Conservation (phyloP, 2,113 vertebrate genomes). For the Crotalus horridus region DNA sequence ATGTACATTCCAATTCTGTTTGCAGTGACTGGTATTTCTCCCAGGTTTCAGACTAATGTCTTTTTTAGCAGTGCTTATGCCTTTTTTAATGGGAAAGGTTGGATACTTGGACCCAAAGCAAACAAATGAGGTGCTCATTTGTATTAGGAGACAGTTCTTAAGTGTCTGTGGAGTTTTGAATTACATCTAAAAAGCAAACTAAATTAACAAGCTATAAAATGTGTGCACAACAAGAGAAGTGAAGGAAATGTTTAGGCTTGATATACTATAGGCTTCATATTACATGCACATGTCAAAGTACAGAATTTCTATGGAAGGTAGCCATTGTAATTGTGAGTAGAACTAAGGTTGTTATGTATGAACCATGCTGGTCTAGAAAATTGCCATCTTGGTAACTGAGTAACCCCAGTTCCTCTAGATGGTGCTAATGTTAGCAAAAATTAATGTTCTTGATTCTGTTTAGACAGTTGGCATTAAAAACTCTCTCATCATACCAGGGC, state of each 20-base stretch:
- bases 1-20: not conserved
- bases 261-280: not conserved
- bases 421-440: conserved; percentile 1
- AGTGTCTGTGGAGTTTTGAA: not conserved
- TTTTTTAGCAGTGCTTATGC: not conserved
- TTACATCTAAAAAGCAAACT: not conserved
- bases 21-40: not conserved
- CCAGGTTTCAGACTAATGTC: not conserved
- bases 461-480: not conserved
- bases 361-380: not conserved
- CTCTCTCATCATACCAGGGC: rapidly evolving
- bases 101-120: not conserved
- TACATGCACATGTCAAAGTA: not conserved
- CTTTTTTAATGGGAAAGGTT: not conserved
- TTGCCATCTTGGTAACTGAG: not conserved
- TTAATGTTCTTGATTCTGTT: not conserved
- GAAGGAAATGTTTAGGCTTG: not conserved
- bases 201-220: not conserved
- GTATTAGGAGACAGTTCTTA: not conserved
- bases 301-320: not conserved
- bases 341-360: not conserved
- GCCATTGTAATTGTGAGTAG: not conserved
- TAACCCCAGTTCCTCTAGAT: conserved; percentile 10
- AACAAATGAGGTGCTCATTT: not conserved
- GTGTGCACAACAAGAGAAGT: not conserved